phyloP scores from a whole-genome alignment of 1,140 invertebrate genomes.

The Planococcus citri region DNA sequence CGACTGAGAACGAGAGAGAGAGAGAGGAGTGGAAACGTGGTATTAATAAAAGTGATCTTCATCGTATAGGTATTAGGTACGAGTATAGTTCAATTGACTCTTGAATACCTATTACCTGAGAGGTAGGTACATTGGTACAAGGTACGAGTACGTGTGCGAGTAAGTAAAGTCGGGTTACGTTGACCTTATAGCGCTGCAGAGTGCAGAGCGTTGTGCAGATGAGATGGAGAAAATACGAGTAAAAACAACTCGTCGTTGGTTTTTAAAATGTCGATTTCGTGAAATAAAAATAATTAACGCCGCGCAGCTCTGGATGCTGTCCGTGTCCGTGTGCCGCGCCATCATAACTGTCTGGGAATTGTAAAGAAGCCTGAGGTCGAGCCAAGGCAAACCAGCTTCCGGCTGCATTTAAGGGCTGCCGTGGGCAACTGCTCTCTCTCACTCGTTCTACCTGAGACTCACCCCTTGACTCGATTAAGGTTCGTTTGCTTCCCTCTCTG shows the following conservation, averaged over 20 bases:
- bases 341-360: constrained; percentile 1
- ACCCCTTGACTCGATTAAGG: background rate
- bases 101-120: no score
- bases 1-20: no score
- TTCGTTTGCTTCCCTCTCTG: background rate
- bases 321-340: no score
- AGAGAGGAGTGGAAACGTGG: no score
- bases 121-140: no score
- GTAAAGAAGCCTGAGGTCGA: constrained; percentile 5
- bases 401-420: constrained; percentile 5
- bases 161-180: background rate
- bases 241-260: background rate
- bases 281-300: background rate
- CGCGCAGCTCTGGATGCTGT: no score
- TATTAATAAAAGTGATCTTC: no score
- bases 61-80: no score
- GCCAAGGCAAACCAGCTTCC: constrained; percentile 1
- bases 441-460: background rate
- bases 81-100: no score
- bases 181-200: no score
- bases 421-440: background rate
- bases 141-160: no score
- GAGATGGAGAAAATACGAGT: background rate
- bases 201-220: no score
- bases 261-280: background rate